These are phyloP conservation scores for Todiramphus saurophagus DNA, from an alignment of 2,113 vertebrate genomes.

Conservation along the genomic window DNA sequence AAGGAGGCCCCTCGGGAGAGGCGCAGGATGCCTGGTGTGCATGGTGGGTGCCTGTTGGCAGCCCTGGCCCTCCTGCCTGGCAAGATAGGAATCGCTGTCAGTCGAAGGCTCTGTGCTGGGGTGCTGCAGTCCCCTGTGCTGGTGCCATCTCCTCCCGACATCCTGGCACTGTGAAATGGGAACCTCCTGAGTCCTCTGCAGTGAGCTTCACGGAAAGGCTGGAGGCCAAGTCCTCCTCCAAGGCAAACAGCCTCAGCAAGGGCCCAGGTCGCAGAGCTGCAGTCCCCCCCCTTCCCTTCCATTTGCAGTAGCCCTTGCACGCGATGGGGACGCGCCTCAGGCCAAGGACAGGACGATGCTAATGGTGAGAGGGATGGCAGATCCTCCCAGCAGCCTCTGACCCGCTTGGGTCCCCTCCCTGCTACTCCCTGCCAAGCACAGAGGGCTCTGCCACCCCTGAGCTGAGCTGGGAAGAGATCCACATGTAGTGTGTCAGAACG, in stretches of 20 bases:
- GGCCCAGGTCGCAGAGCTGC: neutral
- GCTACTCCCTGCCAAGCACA: neutral
- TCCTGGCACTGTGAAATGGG: neutral
- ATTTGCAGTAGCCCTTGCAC: fast-evolving
- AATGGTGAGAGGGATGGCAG: neutral
- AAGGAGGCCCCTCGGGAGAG: neutral
- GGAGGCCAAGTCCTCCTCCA: neutral
- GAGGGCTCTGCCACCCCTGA: neutral
- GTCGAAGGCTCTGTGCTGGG: neutral
- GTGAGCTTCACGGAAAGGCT: neutral
- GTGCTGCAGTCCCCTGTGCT: neutral
- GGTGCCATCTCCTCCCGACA: neutral
- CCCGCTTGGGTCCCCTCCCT: neutral
- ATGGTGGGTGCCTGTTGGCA: neutral
- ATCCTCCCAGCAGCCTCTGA: neutral
- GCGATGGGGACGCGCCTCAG: fast-evolving
- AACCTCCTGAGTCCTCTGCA: neutral
- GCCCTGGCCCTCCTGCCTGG: fast-evolving
- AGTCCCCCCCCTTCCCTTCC: neutral
- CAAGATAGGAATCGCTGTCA: neutral
- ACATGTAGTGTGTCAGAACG: neutral
- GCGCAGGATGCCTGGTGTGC: neutral
- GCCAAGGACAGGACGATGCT: fast-evolving
- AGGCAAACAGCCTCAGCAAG: neutral
- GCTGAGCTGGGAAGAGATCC: neutral